Evolutionary conservation across 2,797 vertebrate species (phyloP).

Genomic region (Menidia menidia): DNA sequence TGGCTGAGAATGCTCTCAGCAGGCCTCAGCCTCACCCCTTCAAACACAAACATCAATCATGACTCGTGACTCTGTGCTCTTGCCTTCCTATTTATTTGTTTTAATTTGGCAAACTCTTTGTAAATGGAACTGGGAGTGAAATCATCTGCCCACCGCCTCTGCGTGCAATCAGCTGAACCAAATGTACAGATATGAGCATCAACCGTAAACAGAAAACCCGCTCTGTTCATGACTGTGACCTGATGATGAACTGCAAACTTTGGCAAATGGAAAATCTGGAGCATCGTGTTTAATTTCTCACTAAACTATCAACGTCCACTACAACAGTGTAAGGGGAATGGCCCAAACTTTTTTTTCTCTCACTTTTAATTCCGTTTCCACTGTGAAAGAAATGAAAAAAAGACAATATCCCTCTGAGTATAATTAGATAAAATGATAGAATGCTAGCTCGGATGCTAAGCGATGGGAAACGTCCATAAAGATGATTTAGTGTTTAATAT

Average conservation of each 20-base stretch:
- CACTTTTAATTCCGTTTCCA: neutral
- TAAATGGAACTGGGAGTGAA: neutral
- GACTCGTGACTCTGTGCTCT: neutral
- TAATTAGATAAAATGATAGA: constrained; percentile 11
- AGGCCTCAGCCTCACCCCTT: constrained; percentile 1
- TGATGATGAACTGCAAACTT: neutral
- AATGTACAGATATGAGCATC: constrained; percentile 1
- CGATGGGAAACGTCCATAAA: neutral
- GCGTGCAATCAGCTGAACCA: constrained; percentile 1
- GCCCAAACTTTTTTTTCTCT: too few relatives aligned
- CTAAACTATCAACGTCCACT: neutral
- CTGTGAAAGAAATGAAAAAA: neutral
- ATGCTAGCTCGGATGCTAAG: neutral
- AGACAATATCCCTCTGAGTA: neutral
- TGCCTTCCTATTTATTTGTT: neutral
- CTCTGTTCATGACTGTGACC: neutral
- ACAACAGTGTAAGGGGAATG: neutral
- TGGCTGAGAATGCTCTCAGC: neutral
- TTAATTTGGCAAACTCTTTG: neutral
- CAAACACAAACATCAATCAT: constrained; percentile 14
- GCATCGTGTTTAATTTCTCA: neutral
- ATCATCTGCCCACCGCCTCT: neutral
- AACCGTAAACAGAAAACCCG: neutral
- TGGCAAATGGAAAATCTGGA: neutral
- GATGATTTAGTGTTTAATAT: constrained; percentile 45